A percentile compares a stretch with the other conserved stretches of the same genome.
Conservation (phyloP, 1,140 invertebrate genomes). For the Leptinotarsa texana region DNA sequence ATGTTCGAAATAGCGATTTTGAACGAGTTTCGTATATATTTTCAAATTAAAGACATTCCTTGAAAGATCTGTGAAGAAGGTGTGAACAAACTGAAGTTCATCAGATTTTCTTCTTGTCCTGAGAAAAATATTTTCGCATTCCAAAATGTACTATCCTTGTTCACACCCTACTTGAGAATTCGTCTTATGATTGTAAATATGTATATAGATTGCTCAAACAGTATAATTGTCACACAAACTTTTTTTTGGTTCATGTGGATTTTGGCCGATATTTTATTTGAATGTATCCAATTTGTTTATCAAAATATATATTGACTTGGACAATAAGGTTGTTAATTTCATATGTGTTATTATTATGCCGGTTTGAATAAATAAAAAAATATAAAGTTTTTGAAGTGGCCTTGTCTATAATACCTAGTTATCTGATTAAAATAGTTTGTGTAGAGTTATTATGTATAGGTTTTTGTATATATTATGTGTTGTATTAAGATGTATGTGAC, state of each 20-base stretch:
- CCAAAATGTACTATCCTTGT: not conserved
- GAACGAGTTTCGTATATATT: not conserved
- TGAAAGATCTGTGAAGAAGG: not conserved
- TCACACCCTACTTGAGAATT: not conserved
- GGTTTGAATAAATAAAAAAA: slow-evolving; percentile 28
- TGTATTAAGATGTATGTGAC: slow-evolving; percentile 48
- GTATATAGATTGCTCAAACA: slow-evolving; percentile 48
- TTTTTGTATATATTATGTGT: slow-evolving; percentile 47
- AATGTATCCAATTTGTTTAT: slow-evolving; percentile 24
- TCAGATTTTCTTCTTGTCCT: too few species aligned
- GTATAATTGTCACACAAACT: slow-evolving; percentile 31
- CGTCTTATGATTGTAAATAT: slow-evolving; percentile 42
- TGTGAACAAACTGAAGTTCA: not conserved
- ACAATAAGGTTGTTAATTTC: slow-evolving; percentile 30
- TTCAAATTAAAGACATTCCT: not conserved
- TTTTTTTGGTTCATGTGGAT: slow-evolving; percentile 13
- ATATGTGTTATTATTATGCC: slow-evolving; percentile 12
- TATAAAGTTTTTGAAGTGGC: slow-evolving; percentile 45
- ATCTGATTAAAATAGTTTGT: slow-evolving; percentile 31
- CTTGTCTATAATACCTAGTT: slow-evolving; percentile 44
- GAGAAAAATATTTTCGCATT: too few species aligned
- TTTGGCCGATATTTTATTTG: slow-evolving; percentile 32
- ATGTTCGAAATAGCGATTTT: not conserved
- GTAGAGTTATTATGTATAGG: slow-evolving; percentile 34
- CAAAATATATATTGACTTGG: slow-evolving; percentile 21